Evolutionary conservation across 2,797 vertebrate species (phyloP).

Genomic region (Tolypeutes matacus): DNA sequence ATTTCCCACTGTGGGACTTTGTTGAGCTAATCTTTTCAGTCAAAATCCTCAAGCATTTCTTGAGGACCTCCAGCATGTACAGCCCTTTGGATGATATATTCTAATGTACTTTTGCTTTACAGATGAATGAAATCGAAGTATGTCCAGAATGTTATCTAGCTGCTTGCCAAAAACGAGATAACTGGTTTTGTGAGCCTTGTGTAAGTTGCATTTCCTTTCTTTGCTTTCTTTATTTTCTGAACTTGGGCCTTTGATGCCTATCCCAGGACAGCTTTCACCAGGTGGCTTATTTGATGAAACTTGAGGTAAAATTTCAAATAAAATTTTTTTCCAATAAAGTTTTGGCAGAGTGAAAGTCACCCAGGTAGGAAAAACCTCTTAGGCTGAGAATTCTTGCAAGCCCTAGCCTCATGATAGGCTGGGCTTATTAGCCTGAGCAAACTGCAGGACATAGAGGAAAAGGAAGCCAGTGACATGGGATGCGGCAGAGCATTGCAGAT

Average conservation of each 20-base stretch:
- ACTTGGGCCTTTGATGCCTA: background rate
- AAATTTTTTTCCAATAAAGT: background rate
- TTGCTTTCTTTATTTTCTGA: background rate
- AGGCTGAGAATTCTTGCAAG: background rate
- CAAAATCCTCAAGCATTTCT: background rate
- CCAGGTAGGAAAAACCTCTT: background rate
- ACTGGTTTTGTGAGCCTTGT: slow-evolving; percentile 99
- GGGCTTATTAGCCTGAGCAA: background rate
- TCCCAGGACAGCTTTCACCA: background rate
- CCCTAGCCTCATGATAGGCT: background rate
- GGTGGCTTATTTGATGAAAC: background rate
- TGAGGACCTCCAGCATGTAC: background rate
- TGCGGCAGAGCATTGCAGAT: fast-evolving
- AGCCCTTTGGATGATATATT: background rate
- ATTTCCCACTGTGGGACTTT: background rate
- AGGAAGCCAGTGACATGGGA: background rate
- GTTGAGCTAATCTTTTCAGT: background rate
- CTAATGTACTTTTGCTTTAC: slow-evolving; percentile 83
- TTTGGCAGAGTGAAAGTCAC: background rate
- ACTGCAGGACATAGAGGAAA: background rate
- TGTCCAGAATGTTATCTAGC: slow-evolving; percentile 99
- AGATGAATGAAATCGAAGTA: slow-evolving; percentile 99
- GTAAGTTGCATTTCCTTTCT: slow-evolving; percentile 89
- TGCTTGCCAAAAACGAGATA: slow-evolving; percentile 99
- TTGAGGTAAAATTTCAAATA: background rate